Conservation (phyloP, 2,113 vertebrate genomes). For the Boulengeromyrus knoepffleri region DNA sequence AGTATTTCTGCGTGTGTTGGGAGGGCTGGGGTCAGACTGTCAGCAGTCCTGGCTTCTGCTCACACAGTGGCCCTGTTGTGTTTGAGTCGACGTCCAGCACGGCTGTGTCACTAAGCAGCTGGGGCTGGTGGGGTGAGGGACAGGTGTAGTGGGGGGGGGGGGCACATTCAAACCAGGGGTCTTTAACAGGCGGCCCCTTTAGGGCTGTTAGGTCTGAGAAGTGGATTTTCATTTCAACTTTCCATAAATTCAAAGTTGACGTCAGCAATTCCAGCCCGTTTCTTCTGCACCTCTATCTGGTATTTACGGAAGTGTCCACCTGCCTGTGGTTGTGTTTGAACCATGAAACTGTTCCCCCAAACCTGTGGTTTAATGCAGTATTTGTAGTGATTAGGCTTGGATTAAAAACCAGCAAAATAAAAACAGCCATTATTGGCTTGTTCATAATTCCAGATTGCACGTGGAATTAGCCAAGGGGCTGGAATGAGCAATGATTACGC, state of each 20-base stretch:
- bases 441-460: not conserved
- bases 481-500: not conserved
- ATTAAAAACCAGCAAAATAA: not conserved
- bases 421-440: not conserved
- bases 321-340: not conserved
- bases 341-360: not conserved
- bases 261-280: not conserved
- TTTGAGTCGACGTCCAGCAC: constrained; percentile 32
- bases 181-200: not conserved
- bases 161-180: not conserved
- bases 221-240: not conserved
- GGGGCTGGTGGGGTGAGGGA: constrained; percentile 42
- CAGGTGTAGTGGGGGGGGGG: constrained; percentile 47
- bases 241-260: not conserved
- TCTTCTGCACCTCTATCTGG: not conserved
- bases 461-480: not conserved
- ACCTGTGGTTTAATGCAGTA: not conserved
- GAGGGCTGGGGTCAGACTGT: not conserved
- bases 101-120: constrained; percentile 40
- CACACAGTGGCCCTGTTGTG: constrained; percentile 46
- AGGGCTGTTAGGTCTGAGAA: not conserved
- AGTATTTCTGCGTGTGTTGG: not conserved
- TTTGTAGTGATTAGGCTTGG: not conserved
- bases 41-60: constrained; percentile 33
- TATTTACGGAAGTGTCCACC: not conserved